Evolutionary conservation across 2,797 vertebrate species (phyloP).

Genomic region (Squalus acanthias): DNA sequence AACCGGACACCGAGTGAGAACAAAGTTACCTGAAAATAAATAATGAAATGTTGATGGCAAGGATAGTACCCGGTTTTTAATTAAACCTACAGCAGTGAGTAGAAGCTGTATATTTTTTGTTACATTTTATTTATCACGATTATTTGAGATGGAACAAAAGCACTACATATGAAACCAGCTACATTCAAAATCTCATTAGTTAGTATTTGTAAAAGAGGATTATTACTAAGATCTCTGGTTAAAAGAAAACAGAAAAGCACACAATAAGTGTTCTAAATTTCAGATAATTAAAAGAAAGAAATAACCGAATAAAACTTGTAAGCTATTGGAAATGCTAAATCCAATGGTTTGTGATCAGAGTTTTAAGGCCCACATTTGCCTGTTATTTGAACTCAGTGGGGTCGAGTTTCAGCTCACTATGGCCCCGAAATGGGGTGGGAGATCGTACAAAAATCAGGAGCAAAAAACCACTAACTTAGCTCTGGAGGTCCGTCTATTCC

Average conservation of each 20-base stretch:
- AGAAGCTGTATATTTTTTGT: not conserved
- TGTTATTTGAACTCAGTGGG: not conserved
- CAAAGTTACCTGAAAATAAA: not conserved
- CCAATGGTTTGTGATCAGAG: not conserved
- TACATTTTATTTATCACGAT: not conserved
- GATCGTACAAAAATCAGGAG: not conserved
- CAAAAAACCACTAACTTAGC: not conserved
- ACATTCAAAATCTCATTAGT: not conserved
- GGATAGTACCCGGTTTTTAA: not conserved
- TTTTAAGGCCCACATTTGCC: not conserved
- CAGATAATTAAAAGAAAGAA: not conserved
- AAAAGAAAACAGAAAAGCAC: not conserved
- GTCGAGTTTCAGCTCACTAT: not conserved
- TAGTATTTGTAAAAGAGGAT: not conserved
- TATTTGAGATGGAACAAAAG: not conserved
- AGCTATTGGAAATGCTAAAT: not conserved
- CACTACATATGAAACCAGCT: not conserved
- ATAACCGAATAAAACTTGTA: not conserved
- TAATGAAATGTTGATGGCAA: slow-evolving; percentile 25
- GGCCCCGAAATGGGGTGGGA: not conserved
- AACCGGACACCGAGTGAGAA: not conserved
- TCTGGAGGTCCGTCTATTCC: not conserved
- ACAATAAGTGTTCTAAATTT: not conserved
- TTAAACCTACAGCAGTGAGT: not conserved
- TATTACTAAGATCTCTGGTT: not conserved